Evolutionary conservation across 1,140 invertebrate genomes (phyloP).

Genomic region (Macrotrachela quadricornifera): DNA sequence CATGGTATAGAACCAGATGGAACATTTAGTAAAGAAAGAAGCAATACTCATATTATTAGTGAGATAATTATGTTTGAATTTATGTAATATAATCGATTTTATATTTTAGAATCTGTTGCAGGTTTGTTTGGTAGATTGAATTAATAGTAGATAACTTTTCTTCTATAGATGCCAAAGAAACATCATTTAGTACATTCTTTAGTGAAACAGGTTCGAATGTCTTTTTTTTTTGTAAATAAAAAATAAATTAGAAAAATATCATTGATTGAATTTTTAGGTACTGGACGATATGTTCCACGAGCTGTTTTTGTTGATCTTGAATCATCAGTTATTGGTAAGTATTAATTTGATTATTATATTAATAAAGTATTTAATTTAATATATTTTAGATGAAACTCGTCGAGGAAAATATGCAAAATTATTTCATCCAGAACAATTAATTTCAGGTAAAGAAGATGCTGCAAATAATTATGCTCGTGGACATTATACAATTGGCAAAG

Average conservation of each 20-base stretch:
- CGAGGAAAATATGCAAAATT: conserved; percentile 16
- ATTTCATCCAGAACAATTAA: conserved; percentile 27
- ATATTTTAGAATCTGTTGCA: too few relatives aligned
- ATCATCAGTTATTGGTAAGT: conserved; percentile 18
- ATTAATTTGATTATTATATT: too few relatives aligned
- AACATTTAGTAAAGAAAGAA: not conserved
- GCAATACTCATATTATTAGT: too few relatives aligned
- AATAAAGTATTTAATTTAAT: not conserved
- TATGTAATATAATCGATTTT: too few relatives aligned
- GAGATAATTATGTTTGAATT: too few relatives aligned
- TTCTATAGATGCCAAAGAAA: not conserved
- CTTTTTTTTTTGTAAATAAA: too few relatives aligned
- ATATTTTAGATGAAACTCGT: conserved; percentile 21
- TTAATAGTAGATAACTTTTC: too few relatives aligned
- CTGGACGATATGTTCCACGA: conserved; percentile 18
- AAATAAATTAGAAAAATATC: too few relatives aligned
- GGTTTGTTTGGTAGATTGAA: too few relatives aligned
- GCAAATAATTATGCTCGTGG: conserved; percentile 27
- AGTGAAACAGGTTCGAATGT: not conserved
- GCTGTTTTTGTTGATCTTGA: conserved; percentile 23
- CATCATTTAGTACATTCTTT: not conserved
- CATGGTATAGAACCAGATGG: conserved; percentile 4
- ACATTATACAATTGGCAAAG: conserved; percentile 21
- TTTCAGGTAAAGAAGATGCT: conserved; percentile 24
- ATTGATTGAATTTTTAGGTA: not conserved